Percentiles rank a stretch among this genome's conserved stretches.
Evolutionary conservation across 2,113 vertebrate genomes (phyloP).

Genomic region (Dasyprocta punctata): DNA sequence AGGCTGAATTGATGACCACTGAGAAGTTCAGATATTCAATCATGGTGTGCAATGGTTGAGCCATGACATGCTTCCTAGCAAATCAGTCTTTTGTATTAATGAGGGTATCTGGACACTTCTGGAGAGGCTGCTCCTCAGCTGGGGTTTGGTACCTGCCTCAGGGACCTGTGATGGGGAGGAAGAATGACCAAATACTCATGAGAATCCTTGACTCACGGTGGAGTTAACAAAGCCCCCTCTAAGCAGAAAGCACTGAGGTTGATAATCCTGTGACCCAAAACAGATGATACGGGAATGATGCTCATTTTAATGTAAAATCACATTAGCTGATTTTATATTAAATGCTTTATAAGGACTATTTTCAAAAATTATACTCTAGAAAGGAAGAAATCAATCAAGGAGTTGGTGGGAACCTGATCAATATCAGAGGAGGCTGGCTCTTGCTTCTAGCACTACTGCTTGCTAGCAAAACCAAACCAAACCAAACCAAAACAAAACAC

Average conservation of each 20-base stretch:
- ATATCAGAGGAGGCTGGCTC: background rate
- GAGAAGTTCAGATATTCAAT: background rate
- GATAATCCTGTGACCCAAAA: background rate
- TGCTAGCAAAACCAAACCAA: background rate
- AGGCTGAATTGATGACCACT: background rate
- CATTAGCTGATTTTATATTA: slow-evolving; percentile 12
- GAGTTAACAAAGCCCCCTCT: background rate
- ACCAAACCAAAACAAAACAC: no score
- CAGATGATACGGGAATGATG: background rate
- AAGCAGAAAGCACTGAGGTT: background rate
- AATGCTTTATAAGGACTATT: background rate
- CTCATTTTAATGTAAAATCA: background rate
- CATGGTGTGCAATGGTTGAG: background rate
- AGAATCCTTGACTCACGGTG: background rate
- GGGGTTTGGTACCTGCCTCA: background rate
- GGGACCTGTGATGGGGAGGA: background rate
- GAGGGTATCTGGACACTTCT: background rate
- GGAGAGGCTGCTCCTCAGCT: background rate
- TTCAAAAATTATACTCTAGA: background rate
- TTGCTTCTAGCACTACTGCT: background rate
- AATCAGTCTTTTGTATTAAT: background rate
- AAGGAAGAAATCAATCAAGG: background rate
- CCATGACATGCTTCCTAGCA: background rate
- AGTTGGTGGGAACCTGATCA: background rate
- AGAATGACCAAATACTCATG: fast-evolving